Conservation (phyloP, 2,888 invertebrate species). For the Eledona agricola region DNA sequence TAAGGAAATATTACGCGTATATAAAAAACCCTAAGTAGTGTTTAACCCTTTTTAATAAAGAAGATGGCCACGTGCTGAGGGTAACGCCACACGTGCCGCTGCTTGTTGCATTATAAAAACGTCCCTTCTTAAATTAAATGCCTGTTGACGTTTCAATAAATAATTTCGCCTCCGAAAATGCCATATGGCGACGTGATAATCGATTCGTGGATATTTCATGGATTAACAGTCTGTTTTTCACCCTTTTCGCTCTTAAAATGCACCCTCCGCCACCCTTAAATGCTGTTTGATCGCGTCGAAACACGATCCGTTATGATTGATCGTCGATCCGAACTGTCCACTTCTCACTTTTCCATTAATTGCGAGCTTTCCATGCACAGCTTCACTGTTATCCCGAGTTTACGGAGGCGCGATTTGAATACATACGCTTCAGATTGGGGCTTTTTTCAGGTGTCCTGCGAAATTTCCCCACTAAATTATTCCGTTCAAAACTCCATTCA, state of each 20-base stretch:
- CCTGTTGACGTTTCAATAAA: constrained; percentile 30
- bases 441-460: constrained; percentile 39
- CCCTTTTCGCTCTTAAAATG: constrained; percentile 45
- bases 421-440: constrained; percentile 43
- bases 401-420: constrained; percentile 44
- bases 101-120: constrained; percentile 58
- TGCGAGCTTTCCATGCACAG: constrained; percentile 26
- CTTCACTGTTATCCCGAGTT: constrained; percentile 51
- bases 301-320: constrained; percentile 48
- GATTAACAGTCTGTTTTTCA: constrained; percentile 48
- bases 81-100: constrained; percentile 55
- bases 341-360: constrained; percentile 22
- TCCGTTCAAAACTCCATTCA: constrained; percentile 30
- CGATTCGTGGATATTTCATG: constrained; percentile 51
- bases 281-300: constrained; percentile 47
- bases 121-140: constrained; percentile 30
- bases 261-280: constrained; percentile 47
- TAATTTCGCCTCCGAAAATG: constrained; percentile 19
- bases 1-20: constrained; percentile 56
- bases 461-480: constrained; percentile 34
- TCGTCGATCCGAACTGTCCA: constrained; percentile 41
- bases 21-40: constrained; percentile 57
- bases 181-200: constrained; percentile 41
- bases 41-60: constrained; percentile 62
- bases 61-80: constrained; percentile 55